These are phyloP conservation scores for Gryllus longicercus DNA, from an alignment of 2,888 invertebrate species.

Conservation along the genomic window DNA sequence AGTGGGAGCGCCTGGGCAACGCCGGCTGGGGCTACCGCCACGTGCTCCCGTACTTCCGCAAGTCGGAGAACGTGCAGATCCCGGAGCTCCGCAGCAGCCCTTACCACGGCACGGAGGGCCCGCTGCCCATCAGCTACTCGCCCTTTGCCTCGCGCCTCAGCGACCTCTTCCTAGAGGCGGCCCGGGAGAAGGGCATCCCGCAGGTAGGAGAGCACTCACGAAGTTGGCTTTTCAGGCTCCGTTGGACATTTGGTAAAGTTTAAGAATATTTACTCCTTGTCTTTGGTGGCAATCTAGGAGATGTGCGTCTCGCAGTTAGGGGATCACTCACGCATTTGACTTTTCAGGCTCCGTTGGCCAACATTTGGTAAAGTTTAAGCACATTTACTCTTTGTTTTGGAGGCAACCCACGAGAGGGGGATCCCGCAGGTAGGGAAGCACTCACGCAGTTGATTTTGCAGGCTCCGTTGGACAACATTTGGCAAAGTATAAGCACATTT, in stretches of 20 bases:
- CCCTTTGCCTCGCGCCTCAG: conserved; percentile 66
- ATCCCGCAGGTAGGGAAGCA: too few relatives aligned
- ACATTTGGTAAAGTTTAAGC: too few relatives aligned
- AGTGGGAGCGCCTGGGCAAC: conserved; percentile 61
- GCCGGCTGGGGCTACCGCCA: conserved; percentile 61
- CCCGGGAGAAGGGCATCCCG: neutral
- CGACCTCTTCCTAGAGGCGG: conserved; percentile 52
- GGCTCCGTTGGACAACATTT: too few relatives aligned
- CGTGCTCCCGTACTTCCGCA: conserved; percentile 68
- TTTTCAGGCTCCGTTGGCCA: too few relatives aligned
- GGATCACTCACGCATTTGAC: too few relatives aligned
- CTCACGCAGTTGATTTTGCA: too few relatives aligned
- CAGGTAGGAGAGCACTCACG: conserved; percentile 41
- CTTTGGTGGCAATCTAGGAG: too few relatives aligned
- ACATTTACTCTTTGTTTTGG: too few relatives aligned
- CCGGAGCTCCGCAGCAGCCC: conserved; percentile 51
- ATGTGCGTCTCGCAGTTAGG: too few relatives aligned
- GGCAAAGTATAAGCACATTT: too few relatives aligned
- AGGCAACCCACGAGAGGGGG: too few relatives aligned
- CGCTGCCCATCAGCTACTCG: conserved; percentile 61
- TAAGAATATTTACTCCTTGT: conserved; percentile 34
- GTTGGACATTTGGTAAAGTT: conserved; percentile 59
- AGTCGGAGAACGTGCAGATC: conserved; percentile 57
- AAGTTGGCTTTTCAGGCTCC: conserved; percentile 58
- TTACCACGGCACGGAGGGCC: conserved; percentile 61